Percentiles rank a stretch among this genome's conserved stretches.
Conservation (phyloP, 2,888 invertebrate species). For the Chrysolina oricalcia region DNA sequence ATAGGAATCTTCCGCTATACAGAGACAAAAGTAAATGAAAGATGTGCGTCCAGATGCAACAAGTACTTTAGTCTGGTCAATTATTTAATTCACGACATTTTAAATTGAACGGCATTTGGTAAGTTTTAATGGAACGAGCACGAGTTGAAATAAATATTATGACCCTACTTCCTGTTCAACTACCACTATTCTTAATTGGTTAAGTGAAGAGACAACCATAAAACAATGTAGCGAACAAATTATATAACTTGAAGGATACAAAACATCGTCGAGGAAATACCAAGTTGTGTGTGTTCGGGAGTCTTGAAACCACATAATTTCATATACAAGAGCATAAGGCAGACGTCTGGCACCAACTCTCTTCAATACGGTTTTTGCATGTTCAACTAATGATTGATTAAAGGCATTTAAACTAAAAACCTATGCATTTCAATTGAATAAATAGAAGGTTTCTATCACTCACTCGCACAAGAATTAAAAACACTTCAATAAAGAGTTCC, state of each 20-base stretch:
- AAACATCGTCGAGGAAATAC: neutral
- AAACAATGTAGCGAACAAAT: constrained; percentile 40
- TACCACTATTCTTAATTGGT: constrained; percentile 63
- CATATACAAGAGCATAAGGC: no score
- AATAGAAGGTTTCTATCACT: no score
- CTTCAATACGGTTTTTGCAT: no score
- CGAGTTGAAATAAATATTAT: constrained; percentile 71
- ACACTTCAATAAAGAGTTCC: no score
- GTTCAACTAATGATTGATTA: no score
- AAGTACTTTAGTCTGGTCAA: constrained; percentile 60
- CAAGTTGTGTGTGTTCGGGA: neutral
- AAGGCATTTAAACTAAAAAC: no score
- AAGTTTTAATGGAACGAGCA: constrained; percentile 68
- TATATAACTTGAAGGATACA: neutral
- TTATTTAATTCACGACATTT: constrained; percentile 67
- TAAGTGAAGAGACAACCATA: constrained; percentile 63
- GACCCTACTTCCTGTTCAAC: constrained; percentile 69
- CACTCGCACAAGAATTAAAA: no score
- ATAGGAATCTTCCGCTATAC: constrained; percentile 53
- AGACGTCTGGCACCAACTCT: no score
- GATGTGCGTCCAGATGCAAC: constrained; percentile 39
- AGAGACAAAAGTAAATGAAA: constrained; percentile 46
- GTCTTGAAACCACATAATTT: neutral
- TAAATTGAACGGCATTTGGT: constrained; percentile 70
- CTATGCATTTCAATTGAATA: no score